A percentile compares a stretch with the other conserved stretches of the same genome.
Conservation (phyloP, 1,140 invertebrate species). For the Dendroctonus valens region DNA sequence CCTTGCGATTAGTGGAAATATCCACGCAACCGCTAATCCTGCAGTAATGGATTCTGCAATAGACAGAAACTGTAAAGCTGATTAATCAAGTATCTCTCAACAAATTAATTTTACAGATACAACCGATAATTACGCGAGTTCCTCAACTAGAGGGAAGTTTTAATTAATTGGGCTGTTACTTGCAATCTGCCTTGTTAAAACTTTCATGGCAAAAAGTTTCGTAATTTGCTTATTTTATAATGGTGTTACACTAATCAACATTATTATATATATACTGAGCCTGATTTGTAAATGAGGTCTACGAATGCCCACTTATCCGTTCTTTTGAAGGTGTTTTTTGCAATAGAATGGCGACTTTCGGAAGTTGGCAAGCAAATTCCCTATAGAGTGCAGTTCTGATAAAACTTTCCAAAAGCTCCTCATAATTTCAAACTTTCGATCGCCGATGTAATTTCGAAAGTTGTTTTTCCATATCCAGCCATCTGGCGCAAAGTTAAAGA, state of each 20-base stretch:
- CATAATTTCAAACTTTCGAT: slow-evolving; percentile 7
- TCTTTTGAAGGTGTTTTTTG: not conserved
- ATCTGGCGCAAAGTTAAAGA: slow-evolving; percentile 15
- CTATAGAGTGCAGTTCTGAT: not conserved
- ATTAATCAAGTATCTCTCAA: slow-evolving; percentile 13
- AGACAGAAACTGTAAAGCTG: slow-evolving; percentile 3
- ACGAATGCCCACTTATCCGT: too few relatives aligned
- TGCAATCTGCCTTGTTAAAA: slow-evolving; percentile 6
- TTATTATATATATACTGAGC: too few relatives aligned
- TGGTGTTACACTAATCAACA: too few relatives aligned
- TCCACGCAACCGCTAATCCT: too few relatives aligned
- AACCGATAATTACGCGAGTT: slow-evolving; percentile 7
- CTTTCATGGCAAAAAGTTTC: not conserved
- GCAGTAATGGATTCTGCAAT: not conserved
- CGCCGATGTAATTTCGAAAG: slow-evolving; percentile 6
- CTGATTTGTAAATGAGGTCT: too few relatives aligned
- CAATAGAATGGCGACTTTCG: not conserved
- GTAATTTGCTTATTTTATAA: too few relatives aligned
- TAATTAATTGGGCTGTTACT: slow-evolving; percentile 7
- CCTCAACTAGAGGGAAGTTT: not conserved
- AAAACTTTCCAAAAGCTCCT: slow-evolving; percentile 8
- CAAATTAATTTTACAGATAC: slow-evolving; percentile 7
- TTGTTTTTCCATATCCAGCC: slow-evolving; percentile 16
- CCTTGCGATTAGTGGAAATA: too few relatives aligned
- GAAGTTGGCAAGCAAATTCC: not conserved